Percentiles rank a stretch among this genome's conserved stretches.
Conservation (phyloP, 2,888 invertebrate genomes). For the Cordylochernes scorpioides region DNA sequence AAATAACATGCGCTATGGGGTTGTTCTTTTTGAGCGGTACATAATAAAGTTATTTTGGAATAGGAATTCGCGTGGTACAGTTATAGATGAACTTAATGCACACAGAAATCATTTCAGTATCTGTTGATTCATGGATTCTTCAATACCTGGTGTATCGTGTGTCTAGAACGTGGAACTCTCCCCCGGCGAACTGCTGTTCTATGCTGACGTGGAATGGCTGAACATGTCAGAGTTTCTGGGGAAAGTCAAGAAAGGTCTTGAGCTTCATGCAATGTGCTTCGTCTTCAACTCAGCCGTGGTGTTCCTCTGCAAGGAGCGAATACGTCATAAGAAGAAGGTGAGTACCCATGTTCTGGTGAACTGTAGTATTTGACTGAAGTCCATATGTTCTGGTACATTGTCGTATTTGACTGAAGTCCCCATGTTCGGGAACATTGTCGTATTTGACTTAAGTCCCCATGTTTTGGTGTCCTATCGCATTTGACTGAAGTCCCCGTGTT, state of each 20-base stretch:
- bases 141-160: neutral
- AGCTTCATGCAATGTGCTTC: constrained; percentile 90
- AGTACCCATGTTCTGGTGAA: too few species aligned
- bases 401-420: too few species aligned
- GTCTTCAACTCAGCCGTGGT: constrained; percentile 94
- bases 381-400: too few species aligned
- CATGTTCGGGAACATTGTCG: too few species aligned
- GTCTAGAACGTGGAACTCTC: constrained; percentile 64
- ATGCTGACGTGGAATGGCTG: constrained; percentile 92
- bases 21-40: too few species aligned
- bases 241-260: constrained; percentile 86
- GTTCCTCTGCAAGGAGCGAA: constrained; percentile 81
- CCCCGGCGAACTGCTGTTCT: constrained; percentile 86
- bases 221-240: constrained; percentile 91
- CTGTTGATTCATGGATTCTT: neutral
- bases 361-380: too few species aligned
- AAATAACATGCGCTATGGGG: too few species aligned
- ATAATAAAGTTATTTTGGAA: too few species aligned
- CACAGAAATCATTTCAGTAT: neutral
- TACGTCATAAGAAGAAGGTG: constrained; percentile 79
- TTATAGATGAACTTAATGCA: neutral
- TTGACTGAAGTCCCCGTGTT: too few species aligned
- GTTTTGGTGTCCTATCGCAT: too few species aligned
- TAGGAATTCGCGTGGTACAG: too few species aligned
- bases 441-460: too few species aligned